Base-by-base conservation (phyloP, 1,140 invertebrate species). In the Scaptomyza montana region DNA sequence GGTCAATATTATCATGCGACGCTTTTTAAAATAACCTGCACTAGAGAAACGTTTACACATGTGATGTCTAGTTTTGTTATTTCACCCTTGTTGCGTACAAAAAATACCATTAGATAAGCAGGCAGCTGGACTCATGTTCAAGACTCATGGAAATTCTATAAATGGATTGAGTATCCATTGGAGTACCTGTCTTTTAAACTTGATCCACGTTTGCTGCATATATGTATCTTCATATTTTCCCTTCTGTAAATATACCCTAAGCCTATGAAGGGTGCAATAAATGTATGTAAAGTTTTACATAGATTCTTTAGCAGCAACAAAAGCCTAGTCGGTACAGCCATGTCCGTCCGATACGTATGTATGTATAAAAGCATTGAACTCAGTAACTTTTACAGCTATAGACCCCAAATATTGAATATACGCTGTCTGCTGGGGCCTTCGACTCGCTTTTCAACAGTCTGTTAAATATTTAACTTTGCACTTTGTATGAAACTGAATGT, bases 121-220 rank as follows among this genome's bases (percentile, higher is more conserved):
- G 19, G 16, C 49, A 62, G 56, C 55, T 25, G 9, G 39, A 25
- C 41, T 60, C 33, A 70, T 74, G 64, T 79, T 77, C 30, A 77
- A 84, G 77, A 77, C 76, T 74, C 80, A 64, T 84, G 80, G 77
- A 85, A 79, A 80, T 84, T 73, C 64, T 51, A 67, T 69, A 63
- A 74, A 45, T 41, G 60, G 53, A 46, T 61, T 66, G 59, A 41
- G 63, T 57, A 65, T 56, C 21, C 73, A 46, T 55, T 59, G 19
- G 41, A 54, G 80, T 77, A 84, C 76, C 43, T 77, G 55, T 47
- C 46, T 46, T 61, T 46, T 46, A 30, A 45, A 41, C 25, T 54
- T 36, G 55, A 53, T 25, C 65, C 25, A 25, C 39, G 50, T 49
- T 3, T 39, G 10, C 46, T 57, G 25, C 33, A 57, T 60, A 65